Base-by-base conservation (phyloP, 1,140 invertebrate genomes). In the Caenorhabditis briggsae region DNA sequence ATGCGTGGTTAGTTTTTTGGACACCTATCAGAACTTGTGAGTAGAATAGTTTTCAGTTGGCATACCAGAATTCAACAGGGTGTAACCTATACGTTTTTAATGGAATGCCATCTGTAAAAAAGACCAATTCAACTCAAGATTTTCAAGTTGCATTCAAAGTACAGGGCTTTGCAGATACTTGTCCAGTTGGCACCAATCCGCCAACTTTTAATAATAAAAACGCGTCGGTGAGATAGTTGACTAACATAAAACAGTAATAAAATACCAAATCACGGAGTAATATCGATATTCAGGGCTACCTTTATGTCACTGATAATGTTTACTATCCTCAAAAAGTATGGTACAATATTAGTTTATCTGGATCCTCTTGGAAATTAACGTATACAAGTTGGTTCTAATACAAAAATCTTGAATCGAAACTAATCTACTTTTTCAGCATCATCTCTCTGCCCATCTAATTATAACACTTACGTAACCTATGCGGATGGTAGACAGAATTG, bases 131-230 rank as follows among this genome's bases (percentile, higher is more conserved):
- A 23, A 11, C 46, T 14, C 33, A 78, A 50, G 70, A 46, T 12
- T 53, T 33, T 11, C 16, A 18, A 6, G 46, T 78, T 43, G 70
- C 70, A 12, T 50, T 78, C n/a, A 78, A 50, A 78, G n/a, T 53
- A 7, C 3, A 78, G 2, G 11, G n/a, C 12, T 11, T 46, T 0
- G 41, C n/a, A 18, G 14, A 43, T 46, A 8, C 16, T 14, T 78
- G 70, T 50, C 70, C 70, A 14, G 12, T 23, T 48, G 70, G 70
- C 2, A 78, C 14, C 1, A 41, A 78, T 74, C 41, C 65, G n/a
- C 65, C 65, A 2, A 74, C 65, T 25, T 74, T 74, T 18, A 74
- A 74, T 53, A 50, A 78, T 53, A 12, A 78, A n/a, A 78, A 50
- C 41, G 70, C 70, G 2, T 18, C 70, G 43, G 70, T 78, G 18